Base-by-base conservation (phyloP, 2,797 vertebrate species). In the Gadopsis bispinosus region DNA sequence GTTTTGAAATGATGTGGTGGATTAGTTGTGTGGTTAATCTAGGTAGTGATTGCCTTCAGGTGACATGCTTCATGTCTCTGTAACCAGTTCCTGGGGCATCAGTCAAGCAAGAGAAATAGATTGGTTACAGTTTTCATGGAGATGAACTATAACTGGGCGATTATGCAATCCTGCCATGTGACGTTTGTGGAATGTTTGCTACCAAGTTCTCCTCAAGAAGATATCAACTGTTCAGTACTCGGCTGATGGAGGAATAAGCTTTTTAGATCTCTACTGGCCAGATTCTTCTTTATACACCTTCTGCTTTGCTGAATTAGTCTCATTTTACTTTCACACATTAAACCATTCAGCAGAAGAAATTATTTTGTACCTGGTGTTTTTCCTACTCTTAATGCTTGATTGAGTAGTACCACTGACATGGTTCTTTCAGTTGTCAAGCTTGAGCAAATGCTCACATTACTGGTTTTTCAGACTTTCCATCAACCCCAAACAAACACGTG, bases 111-210 rank as follows among this genome's bases (percentile, higher is more conserved):
- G 60, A 75, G 9, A 51, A 72, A 69, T 58, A 20, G 53, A 74
- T 78, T 64, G 0, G 54, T 62, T 50, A 55, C 43, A 53, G 39
- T 51, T 77, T 74, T 69, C 58, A 66, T 56, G 26, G 73, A 37
- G 45, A 62, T 69, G 16, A 55, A 64, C 62, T 74, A 53, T 66
- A 84, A 29, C 66, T 31, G 35, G 9, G 31, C 16, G 60, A 59
- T 83, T 77, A 72, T 63, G 60, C 58, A 85, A 75, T 67, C 65
- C 31, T 73, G 50, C 89, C 81, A 81, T 84, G 73, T 88, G 83
- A 83, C 78, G 85, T 74, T 47, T 51, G 17, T 59, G 79, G 71
- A 80, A 83, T 75, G 65, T 53, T 22, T 79, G 48, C 13, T n/a
- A 37, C 58, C 37, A 71, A 70, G 22, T 72, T 89, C 37, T 65